Evolutionary conservation across 2,888 invertebrate species (phyloP), one percentile per base, ranked within the genome.

Genomic region (Hirtodrosophila trivittata): DNA sequence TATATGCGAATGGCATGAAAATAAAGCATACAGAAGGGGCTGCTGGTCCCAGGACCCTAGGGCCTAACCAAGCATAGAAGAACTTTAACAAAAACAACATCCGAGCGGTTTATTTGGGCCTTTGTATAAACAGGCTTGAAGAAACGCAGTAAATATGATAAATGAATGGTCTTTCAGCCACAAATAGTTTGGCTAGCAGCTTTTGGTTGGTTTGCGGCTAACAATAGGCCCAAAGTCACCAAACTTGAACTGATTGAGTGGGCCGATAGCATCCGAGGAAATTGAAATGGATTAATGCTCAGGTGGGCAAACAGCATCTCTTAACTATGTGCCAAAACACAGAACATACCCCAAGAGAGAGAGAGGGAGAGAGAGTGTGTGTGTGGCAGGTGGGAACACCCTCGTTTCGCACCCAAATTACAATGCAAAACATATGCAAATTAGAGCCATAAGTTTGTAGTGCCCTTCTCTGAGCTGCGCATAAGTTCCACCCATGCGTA

Each of bases 381-480:
- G 28, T 5, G 7, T 9, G 9, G 28, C 7, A 2, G 5, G 7
- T 8, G 28, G 18, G 3, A 21, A 28, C 28, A 28, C 28, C 7
- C 30, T 21, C 10, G 28, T 30, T 18, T 46, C 18, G 39, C 28
- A 38, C 8, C 18, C 57, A 55, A 38, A 67, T 73, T 63, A 30
- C 68, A 39, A 67, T 70, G 68, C 74, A 55, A 66, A 75, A 41
- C 66, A 50, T 57, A 73, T 73, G 73, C 76, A 73, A 76, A 76
- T 73, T 55, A 50, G 28, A 37, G 33, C 41, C 51, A 66, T 66
- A 60, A 62, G 60, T 66, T 56, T 62, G 42, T 28, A 59, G 38
- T 71, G 41, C 42, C 35, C 47, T 42, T 39, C 55, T 32, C 10
- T 38, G 51, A n/a, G 39, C 26, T 35, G 39, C 41, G 42, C 46